Percentiles rank a stretch among this genome's conserved stretches.
phyloP scores from a whole-genome alignment of 2,797 vertebrate species.

The Sarcophilus harrisii region DNA sequence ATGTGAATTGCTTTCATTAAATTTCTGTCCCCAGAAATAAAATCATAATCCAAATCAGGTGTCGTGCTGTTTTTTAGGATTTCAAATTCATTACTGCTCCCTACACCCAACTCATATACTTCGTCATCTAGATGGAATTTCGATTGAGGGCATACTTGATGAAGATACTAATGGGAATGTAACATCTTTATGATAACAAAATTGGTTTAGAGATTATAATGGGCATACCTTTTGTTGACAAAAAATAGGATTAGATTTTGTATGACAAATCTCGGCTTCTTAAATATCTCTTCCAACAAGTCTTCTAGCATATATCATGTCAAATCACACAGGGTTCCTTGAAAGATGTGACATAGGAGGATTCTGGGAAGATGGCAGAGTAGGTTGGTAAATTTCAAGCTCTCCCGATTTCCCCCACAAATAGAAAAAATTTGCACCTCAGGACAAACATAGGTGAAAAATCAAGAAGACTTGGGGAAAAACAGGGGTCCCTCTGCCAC shows the following conservation, averaged over 20 bases:
- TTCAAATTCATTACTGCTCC: neutral
- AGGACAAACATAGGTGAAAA: no score
- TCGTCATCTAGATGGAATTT: neutral
- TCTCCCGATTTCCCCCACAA: no score
- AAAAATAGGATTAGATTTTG: neutral
- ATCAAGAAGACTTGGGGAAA: no score
- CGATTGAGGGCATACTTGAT: neutral
- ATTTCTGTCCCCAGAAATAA: conserved; percentile 18
- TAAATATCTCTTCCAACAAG: neutral
- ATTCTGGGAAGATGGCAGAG: no score
- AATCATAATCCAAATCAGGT: neutral
- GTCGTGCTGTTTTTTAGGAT: neutral
- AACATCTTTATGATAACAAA: neutral
- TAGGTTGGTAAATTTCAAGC: no score
- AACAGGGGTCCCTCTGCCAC: no score
- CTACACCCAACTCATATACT: neutral
- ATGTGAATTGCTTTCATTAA: conserved; percentile 48
- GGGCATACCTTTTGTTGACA: neutral
- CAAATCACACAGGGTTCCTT: neutral
- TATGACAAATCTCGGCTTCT: neutral
- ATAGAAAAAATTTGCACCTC: no score
- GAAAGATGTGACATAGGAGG: neutral
- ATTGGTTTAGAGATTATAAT: neutral
- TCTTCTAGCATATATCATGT: neutral
- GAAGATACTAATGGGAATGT: neutral